Evolutionary conservation across 1,140 invertebrate species (phyloP).

Genomic region (Pachypeltis micranthus): DNA sequence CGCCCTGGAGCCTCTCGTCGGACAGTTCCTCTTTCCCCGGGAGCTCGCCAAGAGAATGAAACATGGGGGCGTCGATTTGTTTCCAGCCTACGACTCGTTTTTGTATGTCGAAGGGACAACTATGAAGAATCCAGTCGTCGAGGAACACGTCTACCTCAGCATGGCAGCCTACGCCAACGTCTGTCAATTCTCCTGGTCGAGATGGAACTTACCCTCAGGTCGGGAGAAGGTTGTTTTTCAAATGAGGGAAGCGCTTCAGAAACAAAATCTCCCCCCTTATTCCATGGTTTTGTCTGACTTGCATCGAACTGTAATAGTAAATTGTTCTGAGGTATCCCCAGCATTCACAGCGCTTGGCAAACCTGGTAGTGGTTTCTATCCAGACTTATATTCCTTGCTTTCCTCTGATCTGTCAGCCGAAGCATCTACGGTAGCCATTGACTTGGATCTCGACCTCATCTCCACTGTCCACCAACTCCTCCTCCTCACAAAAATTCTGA

Average conservation of each 20-base stretch:
- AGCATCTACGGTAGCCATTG: slow-evolving; percentile 19
- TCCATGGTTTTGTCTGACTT: slow-evolving; percentile 50
- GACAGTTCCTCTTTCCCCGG: slow-evolving; percentile 41
- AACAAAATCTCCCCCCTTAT: slow-evolving; percentile 38
- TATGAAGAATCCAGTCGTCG: slow-evolving; percentile 59
- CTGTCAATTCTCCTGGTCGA: slow-evolving; percentile 77
- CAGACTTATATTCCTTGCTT: slow-evolving; percentile 51
- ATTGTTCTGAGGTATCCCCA: slow-evolving; percentile 56
- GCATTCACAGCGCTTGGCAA: slow-evolving; percentile 44
- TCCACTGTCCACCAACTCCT: slow-evolving; percentile 23
- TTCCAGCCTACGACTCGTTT: slow-evolving; percentile 71
- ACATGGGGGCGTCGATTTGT: slow-evolving; percentile 72
- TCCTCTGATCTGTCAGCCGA: slow-evolving; percentile 24
- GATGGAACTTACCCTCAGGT: slow-evolving; percentile 64
- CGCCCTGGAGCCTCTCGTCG: slow-evolving; percentile 42
- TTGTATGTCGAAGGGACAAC: slow-evolving; percentile 65
- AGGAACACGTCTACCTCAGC: slow-evolving; percentile 68
- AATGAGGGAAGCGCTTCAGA: slow-evolving; percentile 52
- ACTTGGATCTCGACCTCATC: slow-evolving; percentile 17
- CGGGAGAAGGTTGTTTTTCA: slow-evolving; percentile 57
- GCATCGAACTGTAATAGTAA: slow-evolving; percentile 44
- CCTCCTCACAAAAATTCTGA: slow-evolving; percentile 21
- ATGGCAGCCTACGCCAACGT: slow-evolving; percentile 63
- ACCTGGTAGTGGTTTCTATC: slow-evolving; percentile 45
- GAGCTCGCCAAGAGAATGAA: slow-evolving; percentile 48